Base-by-base conservation (phyloP, 2,113 vertebrate genomes). In the Neogobius melanostomus region DNA sequence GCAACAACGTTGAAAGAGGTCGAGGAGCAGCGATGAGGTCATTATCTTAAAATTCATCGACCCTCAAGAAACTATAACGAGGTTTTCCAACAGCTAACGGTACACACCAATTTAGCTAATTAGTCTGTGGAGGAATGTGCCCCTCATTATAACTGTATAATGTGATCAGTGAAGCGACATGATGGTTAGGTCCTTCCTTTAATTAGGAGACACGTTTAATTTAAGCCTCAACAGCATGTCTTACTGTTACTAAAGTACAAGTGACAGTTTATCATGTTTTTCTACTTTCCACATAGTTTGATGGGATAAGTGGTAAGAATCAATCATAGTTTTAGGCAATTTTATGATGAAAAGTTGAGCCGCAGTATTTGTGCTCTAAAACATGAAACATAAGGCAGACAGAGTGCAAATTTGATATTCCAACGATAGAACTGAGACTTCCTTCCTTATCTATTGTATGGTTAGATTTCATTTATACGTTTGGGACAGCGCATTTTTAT, bases 21-120 rank as follows among this genome's bases (percentile, higher is more conserved):
- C 0, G 21, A 45, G 21, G 67, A n/a, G 45, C 36, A 70, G 44
- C 3, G 53, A 17, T 11, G 5, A 14, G 53, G 16, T 11, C 11
- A 80, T 78, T 68, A 74, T 64, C 73, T 71, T 64, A 49, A 72
- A 77, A 79, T 68, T 64, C 36, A 51, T 69, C 57, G 36, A 60
- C n/a, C 53, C 44, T 63, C 21, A 71, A 8, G 0, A 75, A 71
- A 16, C 43, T 61, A 68, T 64, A 66, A 67, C 14, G 4, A 66
- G 52, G 64, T 78, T 85, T 65, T 73, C 21, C 48, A 57, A 62
- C 53, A 14, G 46, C 56, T 62, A 78, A 73, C 4, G 3, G 77
- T 64, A 6, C 0, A 57, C 61, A 42, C 5, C 62, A 59, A 49
- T 83, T 82, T 54, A 36, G n/a, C 66, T 74, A 46, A 79, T 77